Conservation (phyloP, 2,113 vertebrate genomes). For the Scatophagus argus region DNA sequence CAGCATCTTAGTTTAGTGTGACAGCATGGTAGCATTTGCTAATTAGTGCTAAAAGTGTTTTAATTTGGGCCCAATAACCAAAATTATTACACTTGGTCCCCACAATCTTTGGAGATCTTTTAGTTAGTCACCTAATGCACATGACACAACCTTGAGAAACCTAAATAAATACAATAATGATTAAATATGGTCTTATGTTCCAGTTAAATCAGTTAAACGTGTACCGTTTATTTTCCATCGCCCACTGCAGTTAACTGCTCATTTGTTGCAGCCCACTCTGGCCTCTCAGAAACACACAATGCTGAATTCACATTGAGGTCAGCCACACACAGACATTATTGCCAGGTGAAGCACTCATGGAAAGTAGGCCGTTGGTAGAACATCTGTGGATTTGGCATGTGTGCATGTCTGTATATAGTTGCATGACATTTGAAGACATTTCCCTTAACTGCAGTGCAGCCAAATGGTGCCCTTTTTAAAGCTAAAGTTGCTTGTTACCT, state of each 20-base stretch:
- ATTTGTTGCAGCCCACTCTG: conserved; percentile 20
- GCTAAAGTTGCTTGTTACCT: conserved; percentile 8
- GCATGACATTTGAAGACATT: conserved; percentile 48
- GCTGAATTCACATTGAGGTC: conserved; percentile 52
- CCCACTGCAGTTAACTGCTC: conserved; percentile 4
- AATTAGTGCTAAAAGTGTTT: too few species aligned
- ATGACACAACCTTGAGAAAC: not conserved
- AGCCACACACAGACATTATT: conserved; percentile 21
- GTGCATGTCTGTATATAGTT: not conserved
- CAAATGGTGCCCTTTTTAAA: conserved; percentile 34
- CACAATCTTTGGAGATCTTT: not conserved
- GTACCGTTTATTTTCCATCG: conserved; percentile 38
- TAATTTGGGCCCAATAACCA: too few species aligned
- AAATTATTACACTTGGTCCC: not conserved
- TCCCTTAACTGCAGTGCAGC: conserved; percentile 2
- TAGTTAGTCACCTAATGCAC: too few species aligned
- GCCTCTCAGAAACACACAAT: conserved; percentile 36
- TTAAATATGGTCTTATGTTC: not conserved
- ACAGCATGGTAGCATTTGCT: not conserved
- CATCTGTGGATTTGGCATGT: conserved; percentile 12
- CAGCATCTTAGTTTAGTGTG: not conserved
- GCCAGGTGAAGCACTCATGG: conserved; percentile 57
- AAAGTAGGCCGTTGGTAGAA: conserved; percentile 61
- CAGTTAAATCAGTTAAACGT: not conserved
- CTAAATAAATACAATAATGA: not conserved